Conservation (phyloP, 1,140 invertebrate genomes). For the Probaryconus sp. region DNA sequence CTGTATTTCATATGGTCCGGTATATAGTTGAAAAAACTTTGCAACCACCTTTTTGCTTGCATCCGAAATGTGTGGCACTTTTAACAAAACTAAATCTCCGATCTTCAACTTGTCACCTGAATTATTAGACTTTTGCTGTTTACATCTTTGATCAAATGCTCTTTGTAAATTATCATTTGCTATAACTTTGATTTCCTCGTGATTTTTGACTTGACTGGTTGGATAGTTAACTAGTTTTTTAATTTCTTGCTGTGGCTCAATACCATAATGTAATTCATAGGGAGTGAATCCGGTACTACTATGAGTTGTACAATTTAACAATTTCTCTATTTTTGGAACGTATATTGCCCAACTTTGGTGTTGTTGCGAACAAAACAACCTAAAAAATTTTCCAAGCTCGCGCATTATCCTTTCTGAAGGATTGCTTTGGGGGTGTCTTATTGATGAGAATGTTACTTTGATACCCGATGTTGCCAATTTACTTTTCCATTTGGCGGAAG, state of each 20-base stretch:
- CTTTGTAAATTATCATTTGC: constrained; percentile 3
- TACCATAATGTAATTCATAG: constrained; percentile 67
- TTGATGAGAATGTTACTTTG: constrained; percentile 34
- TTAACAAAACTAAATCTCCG: not conserved
- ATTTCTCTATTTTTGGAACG: constrained; percentile 51
- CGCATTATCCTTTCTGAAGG: too few species aligned
- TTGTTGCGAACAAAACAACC: constrained; percentile 54
- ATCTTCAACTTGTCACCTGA: too few species aligned
- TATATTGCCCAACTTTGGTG: constrained; percentile 51
- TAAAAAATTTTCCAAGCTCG: too few species aligned
- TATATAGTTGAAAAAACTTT: not conserved
- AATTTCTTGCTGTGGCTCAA: constrained; percentile 40
- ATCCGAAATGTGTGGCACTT: not conserved
- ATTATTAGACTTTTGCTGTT: constrained; percentile 17
- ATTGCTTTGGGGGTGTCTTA: too few species aligned
- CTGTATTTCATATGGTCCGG: not conserved
- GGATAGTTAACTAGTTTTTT: constrained; percentile 14
- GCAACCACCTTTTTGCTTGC: not conserved
- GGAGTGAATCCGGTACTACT: constrained; percentile 66
- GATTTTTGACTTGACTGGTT: not conserved
- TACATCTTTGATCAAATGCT: not conserved
- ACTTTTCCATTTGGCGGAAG: constrained; percentile 35
- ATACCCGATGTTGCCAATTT: constrained; percentile 51
- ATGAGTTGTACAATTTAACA: constrained; percentile 70
- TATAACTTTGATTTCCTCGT: constrained; percentile 1